Base-by-base conservation (phyloP, 1,140 invertebrate genomes). In the Zaprionus nigranus region DNA sequence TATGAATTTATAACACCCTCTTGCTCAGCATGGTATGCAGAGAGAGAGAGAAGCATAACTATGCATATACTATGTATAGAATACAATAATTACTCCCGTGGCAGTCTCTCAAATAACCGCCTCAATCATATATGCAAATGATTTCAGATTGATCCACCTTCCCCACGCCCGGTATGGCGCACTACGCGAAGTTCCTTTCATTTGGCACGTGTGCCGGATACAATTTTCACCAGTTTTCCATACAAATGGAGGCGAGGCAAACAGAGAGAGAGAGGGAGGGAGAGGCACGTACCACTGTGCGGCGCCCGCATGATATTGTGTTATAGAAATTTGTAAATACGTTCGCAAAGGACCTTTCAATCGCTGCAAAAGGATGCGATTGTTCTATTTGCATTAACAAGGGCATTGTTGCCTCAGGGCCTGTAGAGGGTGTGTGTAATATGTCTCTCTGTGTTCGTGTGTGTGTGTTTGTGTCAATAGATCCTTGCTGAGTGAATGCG, bases 181-280 rank as follows among this genome's bases (percentile, higher is more conserved):
- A 71, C 59, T 65, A 71, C 30, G 34, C 22, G 61, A 49, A 49
- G 49, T 28, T 78, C 72, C 81, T 79, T 70, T 90, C 77, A 81
- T 76, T 79, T 88, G 85, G 85, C 85, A 90, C 85, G 85, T 88
- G 85, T 81, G 85, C 85, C 85, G 85, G 85, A 88, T 88, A 88
- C 63, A 82, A 79, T 90, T 85, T 81, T 88, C 74, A 54, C 13
- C 57, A 81, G 72, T 71, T 43, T 66, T 73, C 38, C 56, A 77
- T 65, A 57, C 68, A 34, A 75, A 72, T 38, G 53, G 67, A 83
- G 76, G 61, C 46, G 76, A 43, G 73, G 65, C 67, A 75, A 56
- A 9, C 9, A 9, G 1, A 30, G 30, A 30, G 30, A 7, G 7
- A 30, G 7, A 30, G 30, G 11, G 30, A 11, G 30, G 9, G 9